Evolutionary conservation across 2,113 vertebrate species (phyloP), one percentile per base, ranked within the genome.

Genomic region (Brachypodius melanocephalos): DNA sequence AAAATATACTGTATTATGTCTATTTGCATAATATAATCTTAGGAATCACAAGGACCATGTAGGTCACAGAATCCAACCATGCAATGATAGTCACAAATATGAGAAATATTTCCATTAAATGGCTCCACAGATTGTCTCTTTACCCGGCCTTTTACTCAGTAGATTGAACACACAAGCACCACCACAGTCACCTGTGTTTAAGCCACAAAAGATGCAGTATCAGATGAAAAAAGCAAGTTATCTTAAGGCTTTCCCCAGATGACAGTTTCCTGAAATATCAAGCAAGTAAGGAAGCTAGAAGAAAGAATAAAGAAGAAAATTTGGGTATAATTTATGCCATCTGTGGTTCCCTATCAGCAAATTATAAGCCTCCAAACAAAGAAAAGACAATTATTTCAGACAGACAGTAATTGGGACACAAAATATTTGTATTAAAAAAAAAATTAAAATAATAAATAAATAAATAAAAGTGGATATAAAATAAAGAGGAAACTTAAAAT

Each of bases 281-380:
- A 62, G 5, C 24, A 82, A 62, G 5, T 5, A 38, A 67, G 46
- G 32, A 84, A 51, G 3, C 14, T n/a, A 67, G 22, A 74, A 74
- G 28, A 77, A 74, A 71, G 24, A 65, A 29, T 40, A 57, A 48
- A 80, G 22, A 73, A 51, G 20, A 62, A 82, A 66, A 61, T 43
- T 12, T 51, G 4, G 8, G 18, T n/a, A 19, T 38, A 28, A 1
- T 24, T 9, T 43, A 12, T 48, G 25, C 1, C 4, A 55, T 17
- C 12, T 45, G 7, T 81, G 12, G 6, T 36, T 65, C 42, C 12
- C 6, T 81, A 57, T 66, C 32, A 71, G 3, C 31, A 52, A 78
- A 52, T 43, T 81, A 31, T 40, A 52, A 88, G 7, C 4, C 4
- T 5, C 5, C 21, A 61, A 29, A 65, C 25, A 52, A 90, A 57